Base-by-base conservation (phyloP, 2,888 invertebrate genomes). In the Temnothorax ravouxi region DNA sequence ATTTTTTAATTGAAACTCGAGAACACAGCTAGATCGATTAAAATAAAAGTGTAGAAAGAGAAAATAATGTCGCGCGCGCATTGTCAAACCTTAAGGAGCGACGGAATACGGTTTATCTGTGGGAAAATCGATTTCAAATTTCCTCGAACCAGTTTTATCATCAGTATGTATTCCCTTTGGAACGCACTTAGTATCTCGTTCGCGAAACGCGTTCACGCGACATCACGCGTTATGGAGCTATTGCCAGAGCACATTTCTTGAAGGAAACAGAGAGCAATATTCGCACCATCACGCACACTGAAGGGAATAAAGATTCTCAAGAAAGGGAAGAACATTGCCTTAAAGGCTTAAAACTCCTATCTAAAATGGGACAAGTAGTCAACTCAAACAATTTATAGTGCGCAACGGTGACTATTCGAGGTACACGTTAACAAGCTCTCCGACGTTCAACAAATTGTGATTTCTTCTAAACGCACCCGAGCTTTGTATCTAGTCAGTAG, bases 361-460 rank as follows among this genome's bases (percentile, higher is more conserved):
- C 15, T 44, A n/a, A 50, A 76, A 21, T 38, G 50, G 2, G 11
- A 47, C 21, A 21, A 54, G 59, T 59, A 29, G 25, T 41, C 18
- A 41, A 25, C 56, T n/a, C n/a, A n/a, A n/a, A 25, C 3, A 13
- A 64, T 76, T 15, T 76, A 21, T 50, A 62, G 47, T 5, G 9
- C 4, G 5, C 59, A 21, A 75, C 62, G 21, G 64, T 21, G 21
- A 38, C 21, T 76, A 38, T 76, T 13, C 61, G 25, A 62, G n/a
- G 13, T 59, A 34, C 15, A 47, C 34, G 15, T 18, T 15, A 21
- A 75, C 38, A 38, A 44, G 3, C 29, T 61, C 75, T 61, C 74
- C 13, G 15, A 62, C 34, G 25, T 74, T 74, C 61, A 62, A 75
- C 34, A 64, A 76, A 76, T 76, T 62, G 75, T 76, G 66, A 76